Conservation (phyloP, 2,113 vertebrate species). For the Elgaria multicarinata region DNA sequence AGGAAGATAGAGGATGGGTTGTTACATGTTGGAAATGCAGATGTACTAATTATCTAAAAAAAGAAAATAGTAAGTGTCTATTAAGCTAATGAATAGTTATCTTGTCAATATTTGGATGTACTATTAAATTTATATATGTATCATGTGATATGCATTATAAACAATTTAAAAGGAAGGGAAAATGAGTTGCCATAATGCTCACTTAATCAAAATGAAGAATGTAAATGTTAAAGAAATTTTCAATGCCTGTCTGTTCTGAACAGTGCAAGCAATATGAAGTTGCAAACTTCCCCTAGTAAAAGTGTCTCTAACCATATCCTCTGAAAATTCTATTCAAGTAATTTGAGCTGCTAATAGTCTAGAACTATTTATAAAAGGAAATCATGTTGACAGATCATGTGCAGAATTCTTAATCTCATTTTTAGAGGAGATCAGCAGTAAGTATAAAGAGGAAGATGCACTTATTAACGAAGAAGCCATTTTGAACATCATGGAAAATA, state of each 20-base stretch:
- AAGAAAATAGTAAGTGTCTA: not conserved
- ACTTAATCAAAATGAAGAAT: not conserved
- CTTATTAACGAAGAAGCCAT: constrained; percentile 97
- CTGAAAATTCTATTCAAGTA: constrained; percentile 29
- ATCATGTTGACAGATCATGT: not conserved
- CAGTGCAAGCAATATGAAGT: not conserved
- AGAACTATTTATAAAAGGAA: not conserved
- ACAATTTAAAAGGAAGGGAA: not conserved
- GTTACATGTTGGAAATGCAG: not conserved
- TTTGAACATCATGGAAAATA: constrained; percentile 93
- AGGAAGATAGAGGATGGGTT: not conserved
- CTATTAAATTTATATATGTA: not conserved
- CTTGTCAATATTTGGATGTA: not conserved
- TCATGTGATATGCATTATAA: not conserved
- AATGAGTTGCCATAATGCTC: not conserved
- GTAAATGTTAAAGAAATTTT: not conserved
- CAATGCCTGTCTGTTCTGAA: not conserved
- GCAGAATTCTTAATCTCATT: constrained; percentile 19
- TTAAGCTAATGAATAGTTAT: not conserved
- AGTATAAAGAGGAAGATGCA: constrained; percentile 82
- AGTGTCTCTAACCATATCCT: not conserved
- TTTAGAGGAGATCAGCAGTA: constrained; percentile 74
- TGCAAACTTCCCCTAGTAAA: not conserved
- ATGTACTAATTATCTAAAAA: not conserved
- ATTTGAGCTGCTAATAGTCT: constrained; percentile 12